Base-by-base conservation (phyloP, 2,113 vertebrate genomes). In the Phycodurus eques region DNA sequence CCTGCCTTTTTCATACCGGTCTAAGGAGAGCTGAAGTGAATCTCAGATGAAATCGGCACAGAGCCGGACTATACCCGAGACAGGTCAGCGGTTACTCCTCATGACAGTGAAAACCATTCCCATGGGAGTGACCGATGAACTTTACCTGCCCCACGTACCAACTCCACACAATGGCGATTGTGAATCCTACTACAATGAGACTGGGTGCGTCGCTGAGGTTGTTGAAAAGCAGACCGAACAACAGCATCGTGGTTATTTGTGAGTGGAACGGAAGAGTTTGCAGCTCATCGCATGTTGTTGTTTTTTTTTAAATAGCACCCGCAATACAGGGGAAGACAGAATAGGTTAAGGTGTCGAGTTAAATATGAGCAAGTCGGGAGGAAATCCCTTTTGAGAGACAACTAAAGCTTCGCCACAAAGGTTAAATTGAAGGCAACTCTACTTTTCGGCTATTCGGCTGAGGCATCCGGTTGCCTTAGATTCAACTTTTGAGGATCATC, bases 241-340 rank as follows among this genome's bases (percentile, higher is more conserved):
- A 75, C 78, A 43, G 68, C 73, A 77, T 43, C 31, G 31, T 66
- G 74, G 63, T 70, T 71, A n/a, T 72, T 67, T 35, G 33, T 60
- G 8, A 80, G 60, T 76, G 72, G 84, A 84, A 86, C 73, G 35
- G 15, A 61, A 67, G 35, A 67, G 71, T 78, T 77, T 31, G 33
- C 42, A 74, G 54, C 56, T 61, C 57, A 70, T 42, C n/a, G n/a
- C n/a, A n/a, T n/a, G n/a, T n/a, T n/a, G n/a, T 46, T 63, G 62
- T 60, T 71, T 56, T 51, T n/a, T 33, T 15, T 20, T 75, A 60
- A 77, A 72, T 78, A 88, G 80, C 80, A 85, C 76, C 76, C 62
- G 82, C 63, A 67, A 74, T 73, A 67, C 62, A 78, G 46, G 59
- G 64, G 54, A 71, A 73, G 47, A 56, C 20, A 66, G 12, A 76